These are phyloP conservation scores for Potamilus streckersoni DNA, from an alignment of 1,140 invertebrate genomes.

Conservation along the genomic window DNA sequence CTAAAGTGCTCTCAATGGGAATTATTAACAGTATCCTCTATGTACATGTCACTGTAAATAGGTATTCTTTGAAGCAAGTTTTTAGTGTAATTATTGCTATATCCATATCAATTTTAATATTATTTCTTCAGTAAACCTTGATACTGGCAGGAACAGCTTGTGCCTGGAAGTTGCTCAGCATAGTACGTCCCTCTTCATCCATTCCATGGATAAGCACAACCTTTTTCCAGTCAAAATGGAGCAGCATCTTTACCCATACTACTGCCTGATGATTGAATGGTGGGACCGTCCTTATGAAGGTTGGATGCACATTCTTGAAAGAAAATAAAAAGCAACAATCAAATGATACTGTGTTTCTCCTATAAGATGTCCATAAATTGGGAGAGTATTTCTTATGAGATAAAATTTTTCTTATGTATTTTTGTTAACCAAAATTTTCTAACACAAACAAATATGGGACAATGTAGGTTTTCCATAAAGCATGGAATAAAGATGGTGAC, in stretches of 20 bases:
- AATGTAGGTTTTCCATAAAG: too few relatives aligned
- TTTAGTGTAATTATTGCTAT: background rate
- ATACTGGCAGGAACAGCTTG: slow-evolving; percentile 55
- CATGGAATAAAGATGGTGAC: too few relatives aligned
- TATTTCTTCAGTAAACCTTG: slow-evolving; percentile 30
- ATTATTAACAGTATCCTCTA: too few relatives aligned
- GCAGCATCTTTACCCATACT: slow-evolving; percentile 95
- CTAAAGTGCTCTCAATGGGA: too few relatives aligned
- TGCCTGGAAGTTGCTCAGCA: slow-evolving; percentile 88
- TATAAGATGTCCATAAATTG: too few relatives aligned
- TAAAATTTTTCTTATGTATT: background rate
- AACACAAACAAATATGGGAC: too few relatives aligned
- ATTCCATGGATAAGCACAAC: slow-evolving; percentile 97
- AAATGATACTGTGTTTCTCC: background rate
- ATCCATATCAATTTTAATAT: background rate
- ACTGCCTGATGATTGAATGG: slow-evolving; percentile 98
- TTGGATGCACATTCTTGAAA: slow-evolving; percentile 93
- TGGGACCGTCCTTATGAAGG: slow-evolving; percentile 95
- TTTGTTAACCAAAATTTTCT: too few relatives aligned
- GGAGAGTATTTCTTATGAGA: background rate
- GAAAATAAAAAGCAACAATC: background rate
- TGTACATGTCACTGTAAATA: too few relatives aligned
- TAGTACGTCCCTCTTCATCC: slow-evolving; percentile 93
- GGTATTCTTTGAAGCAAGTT: too few relatives aligned
- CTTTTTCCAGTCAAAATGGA: slow-evolving; percentile 93